Evolutionary conservation across 2,888 invertebrate genomes (phyloP).

Genomic region (Erebia epiphron): DNA sequence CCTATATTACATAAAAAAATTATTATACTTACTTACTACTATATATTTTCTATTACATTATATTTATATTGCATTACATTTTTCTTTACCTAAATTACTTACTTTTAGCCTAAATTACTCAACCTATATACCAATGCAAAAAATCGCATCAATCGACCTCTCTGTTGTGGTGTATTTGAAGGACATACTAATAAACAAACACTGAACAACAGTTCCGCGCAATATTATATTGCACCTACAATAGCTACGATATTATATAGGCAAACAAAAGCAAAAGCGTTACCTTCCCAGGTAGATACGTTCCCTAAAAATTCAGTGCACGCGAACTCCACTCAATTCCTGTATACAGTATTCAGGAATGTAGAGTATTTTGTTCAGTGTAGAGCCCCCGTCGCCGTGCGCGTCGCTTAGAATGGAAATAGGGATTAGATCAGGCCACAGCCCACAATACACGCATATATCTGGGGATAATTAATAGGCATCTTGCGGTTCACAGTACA

Average conservation of each 20-base stretch:
- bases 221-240: background rate
- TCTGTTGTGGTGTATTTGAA: no score
- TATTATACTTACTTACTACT: no score
- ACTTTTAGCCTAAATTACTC: no score
- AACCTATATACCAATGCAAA: no score
- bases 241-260: background rate
- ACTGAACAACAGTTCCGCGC: background rate
- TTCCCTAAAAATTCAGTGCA: background rate
- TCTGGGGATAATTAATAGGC: constrained; percentile 33
- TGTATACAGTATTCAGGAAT: constrained; percentile 6
- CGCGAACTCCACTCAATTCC: background rate
- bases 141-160: no score
- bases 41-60: no score
- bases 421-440: constrained; percentile 14
- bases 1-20: no score
- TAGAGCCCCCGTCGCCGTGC: background rate
- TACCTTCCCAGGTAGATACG: background rate
- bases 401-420: background rate
- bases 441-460: constrained; percentile 28
- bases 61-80: no score
- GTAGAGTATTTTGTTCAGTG: background rate
- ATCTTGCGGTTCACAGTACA: constrained; percentile 40
- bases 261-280: background rate
- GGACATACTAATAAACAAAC: background rate
- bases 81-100: no score